These are phyloP conservation scores for Thereuonema tuberculata DNA, from an alignment of 1,140 invertebrate species.

Conservation along the genomic window DNA sequence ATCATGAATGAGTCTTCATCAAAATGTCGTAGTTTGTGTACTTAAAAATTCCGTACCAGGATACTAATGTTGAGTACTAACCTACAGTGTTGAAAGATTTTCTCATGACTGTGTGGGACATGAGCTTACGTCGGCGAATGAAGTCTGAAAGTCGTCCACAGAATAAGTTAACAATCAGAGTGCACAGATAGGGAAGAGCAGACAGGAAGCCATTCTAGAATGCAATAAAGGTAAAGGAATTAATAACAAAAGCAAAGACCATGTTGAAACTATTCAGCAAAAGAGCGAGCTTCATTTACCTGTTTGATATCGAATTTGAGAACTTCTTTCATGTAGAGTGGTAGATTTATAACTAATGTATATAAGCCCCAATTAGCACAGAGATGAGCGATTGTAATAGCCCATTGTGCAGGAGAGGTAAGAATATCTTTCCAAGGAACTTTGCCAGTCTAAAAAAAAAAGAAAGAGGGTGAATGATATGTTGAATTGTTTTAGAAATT, in stretches of 20 bases:
- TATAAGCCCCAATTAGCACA: constrained; percentile 46
- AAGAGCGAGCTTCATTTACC: no score
- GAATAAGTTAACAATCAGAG: constrained; percentile 19
- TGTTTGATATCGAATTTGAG: constrained; percentile 39
- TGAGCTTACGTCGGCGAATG: constrained; percentile 17
- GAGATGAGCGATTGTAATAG: constrained; percentile 41
- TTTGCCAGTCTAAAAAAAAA: constrained; percentile 12
- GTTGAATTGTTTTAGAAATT: no score
- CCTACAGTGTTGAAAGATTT: constrained; percentile 26
- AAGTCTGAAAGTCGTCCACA: constrained; percentile 21
- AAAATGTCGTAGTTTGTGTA: no score
- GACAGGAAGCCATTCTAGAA: constrained; percentile 41
- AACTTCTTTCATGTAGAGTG: constrained; percentile 43
- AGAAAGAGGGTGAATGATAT: no score
- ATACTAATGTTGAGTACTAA: no score
- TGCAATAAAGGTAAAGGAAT: not conserved
- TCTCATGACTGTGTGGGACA: constrained; percentile 18
- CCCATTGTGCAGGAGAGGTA: constrained; percentile 40
- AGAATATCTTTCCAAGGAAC: constrained; percentile 40
- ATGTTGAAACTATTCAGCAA: no score
- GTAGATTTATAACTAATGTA: constrained; percentile 42
- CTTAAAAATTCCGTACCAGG: no score
- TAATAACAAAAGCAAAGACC: constrained; percentile 4
- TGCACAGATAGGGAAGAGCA: constrained; percentile 40
- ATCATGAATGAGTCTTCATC: no score